Evolutionary conservation across 1,140 invertebrate species (phyloP).

Genomic region (Apis cerana): DNA sequence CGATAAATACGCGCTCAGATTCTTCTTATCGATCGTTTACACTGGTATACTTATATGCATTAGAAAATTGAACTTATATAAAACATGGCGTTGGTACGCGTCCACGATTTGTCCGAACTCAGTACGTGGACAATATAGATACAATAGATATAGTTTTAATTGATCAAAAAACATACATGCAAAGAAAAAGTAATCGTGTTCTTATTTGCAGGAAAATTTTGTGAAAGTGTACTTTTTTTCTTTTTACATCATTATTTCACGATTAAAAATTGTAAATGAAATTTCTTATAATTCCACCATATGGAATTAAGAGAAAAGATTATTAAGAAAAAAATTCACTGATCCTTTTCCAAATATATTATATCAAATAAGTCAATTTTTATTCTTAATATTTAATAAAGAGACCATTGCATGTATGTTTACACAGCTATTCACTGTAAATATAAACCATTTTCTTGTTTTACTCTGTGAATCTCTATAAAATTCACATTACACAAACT

Average conservation of each 20-base stretch:
- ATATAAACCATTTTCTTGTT: neutral
- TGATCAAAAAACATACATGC: constrained; percentile 13
- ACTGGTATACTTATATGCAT: constrained; percentile 43
- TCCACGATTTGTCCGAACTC: constrained; percentile 1
- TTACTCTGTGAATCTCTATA: neutral
- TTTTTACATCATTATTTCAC: neutral
- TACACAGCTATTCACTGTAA: constrained; percentile 14
- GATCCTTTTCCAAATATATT: neutral
- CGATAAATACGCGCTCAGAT: neutral
- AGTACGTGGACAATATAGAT: neutral
- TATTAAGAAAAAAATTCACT: constrained; percentile 1
- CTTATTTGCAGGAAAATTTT: constrained; percentile 19
- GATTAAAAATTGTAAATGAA: neutral
- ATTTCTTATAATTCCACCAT: neutral
- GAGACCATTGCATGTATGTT: constrained; percentile 25
- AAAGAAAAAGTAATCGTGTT: constrained; percentile 11
- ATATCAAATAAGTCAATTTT: constrained; percentile 8
- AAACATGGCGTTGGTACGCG: constrained; percentile 32
- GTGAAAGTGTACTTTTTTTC: neutral
- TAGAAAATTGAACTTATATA: constrained; percentile 53
- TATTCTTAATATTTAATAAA: neutral
- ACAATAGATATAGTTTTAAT: constrained; percentile 11
- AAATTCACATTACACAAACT: constrained; percentile 33
- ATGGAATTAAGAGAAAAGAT: constrained; percentile 13
- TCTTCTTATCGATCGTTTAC: constrained; percentile 31